Evolutionary conservation across 2,888 invertebrate species (phyloP).

Genomic region (Opisthograptis luteolata): DNA sequence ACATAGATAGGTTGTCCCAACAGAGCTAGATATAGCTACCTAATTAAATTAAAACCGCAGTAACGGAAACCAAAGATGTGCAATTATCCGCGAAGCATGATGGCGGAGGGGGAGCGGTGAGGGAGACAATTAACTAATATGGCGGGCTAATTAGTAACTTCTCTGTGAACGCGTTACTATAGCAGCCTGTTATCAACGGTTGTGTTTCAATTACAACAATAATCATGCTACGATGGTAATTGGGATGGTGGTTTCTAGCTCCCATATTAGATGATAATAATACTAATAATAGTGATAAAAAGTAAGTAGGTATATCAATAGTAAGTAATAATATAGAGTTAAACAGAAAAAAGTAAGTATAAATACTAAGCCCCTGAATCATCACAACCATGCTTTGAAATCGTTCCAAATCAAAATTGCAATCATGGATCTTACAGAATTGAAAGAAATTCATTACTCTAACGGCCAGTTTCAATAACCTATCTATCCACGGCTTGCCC

Average conservation of each 20-base stretch:
- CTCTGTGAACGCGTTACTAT: constrained; percentile 39
- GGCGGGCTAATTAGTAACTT: constrained; percentile 63
- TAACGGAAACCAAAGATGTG: constrained; percentile 38
- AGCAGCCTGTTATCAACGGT: constrained; percentile 16
- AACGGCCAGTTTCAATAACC: too few relatives aligned
- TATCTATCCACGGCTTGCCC: too few relatives aligned
- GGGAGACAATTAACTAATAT: constrained; percentile 63
- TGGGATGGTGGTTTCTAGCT: background rate
- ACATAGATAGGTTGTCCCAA: too few relatives aligned
- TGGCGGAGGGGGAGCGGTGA: constrained; percentile 39
- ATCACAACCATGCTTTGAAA: too few relatives aligned
- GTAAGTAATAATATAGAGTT: too few relatives aligned
- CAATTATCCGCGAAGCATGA: constrained; percentile 45
- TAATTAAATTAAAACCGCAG: constrained; percentile 38
- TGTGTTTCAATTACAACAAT: constrained; percentile 7
- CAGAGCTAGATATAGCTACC: constrained; percentile 2
- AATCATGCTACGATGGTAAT: background rate
- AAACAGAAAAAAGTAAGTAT: too few relatives aligned
- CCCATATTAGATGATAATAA: background rate
- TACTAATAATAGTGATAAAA: too few relatives aligned
- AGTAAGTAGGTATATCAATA: too few relatives aligned
- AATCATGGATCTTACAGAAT: too few relatives aligned
- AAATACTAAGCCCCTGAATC: background rate
- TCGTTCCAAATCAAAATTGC: too few relatives aligned
- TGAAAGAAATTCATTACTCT: too few relatives aligned